Percentiles rank a stretch among this genome's conserved stretches.
phyloP scores from a whole-genome alignment of 1,140 invertebrate species.

The Neodiprion pinetum region DNA sequence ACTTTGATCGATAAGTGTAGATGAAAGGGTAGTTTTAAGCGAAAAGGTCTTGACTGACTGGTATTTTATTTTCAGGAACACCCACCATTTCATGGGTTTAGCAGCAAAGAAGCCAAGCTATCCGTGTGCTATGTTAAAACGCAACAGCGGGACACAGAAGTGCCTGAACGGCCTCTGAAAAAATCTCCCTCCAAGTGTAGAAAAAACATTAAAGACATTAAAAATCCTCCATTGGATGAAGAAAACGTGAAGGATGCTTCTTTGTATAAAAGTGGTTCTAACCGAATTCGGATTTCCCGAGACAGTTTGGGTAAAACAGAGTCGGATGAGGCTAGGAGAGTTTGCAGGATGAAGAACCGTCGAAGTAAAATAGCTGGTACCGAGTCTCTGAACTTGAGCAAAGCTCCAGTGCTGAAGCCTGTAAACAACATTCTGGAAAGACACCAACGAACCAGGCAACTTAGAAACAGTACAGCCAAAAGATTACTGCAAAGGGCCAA shows the following conservation, averaged over 20 bases:
- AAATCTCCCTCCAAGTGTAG: no score
- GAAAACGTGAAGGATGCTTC: neutral
- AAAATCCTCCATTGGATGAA: neutral
- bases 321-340: constrained; percentile 28
- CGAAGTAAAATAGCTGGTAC: constrained; percentile 30
- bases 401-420: constrained; percentile 50
- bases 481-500: constrained; percentile 53
- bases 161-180: neutral
- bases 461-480: constrained; percentile 65
- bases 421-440: constrained; percentile 58
- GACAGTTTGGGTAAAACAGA: neutral
- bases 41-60: neutral
- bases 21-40: no score
- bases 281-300: no score
- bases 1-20: no score
- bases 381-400: constrained; percentile 46
- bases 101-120: constrained; percentile 52
- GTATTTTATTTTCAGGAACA: constrained; percentile 45
- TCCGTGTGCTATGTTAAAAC: constrained; percentile 48
- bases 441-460: constrained; percentile 63
- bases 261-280: neutral
- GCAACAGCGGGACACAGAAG: constrained; percentile 41
- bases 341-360: constrained; percentile 33
- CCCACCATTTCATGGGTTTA: constrained; percentile 59
- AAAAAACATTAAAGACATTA: neutral